phyloP scores from a whole-genome alignment of 2,888 invertebrate species.

The Noctua janthina region DNA sequence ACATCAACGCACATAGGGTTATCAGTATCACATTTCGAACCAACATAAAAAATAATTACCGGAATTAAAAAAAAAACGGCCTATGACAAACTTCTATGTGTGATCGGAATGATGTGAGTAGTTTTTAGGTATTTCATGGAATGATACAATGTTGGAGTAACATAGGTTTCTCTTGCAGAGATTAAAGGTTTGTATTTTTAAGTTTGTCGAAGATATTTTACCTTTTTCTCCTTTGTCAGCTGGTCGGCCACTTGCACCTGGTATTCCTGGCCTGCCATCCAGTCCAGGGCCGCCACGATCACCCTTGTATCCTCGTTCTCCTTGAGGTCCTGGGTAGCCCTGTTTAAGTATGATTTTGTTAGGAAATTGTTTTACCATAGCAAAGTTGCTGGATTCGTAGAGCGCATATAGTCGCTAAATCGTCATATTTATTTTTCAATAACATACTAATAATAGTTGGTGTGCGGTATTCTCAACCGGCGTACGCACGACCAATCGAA shows the following conservation, averaged over 20 bases:
- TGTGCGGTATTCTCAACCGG: too few species aligned
- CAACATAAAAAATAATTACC: neutral
- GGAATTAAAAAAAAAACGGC: too few species aligned
- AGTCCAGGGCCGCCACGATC: slow-evolving; percentile 92
- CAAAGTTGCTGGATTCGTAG: neutral
- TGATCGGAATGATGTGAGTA: neutral
- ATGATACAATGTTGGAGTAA: too few species aligned
- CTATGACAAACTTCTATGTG: too few species aligned
- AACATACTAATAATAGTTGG: too few species aligned
- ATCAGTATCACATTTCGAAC: neutral
- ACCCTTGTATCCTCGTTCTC: slow-evolving; percentile 92
- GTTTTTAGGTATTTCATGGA: too few species aligned
- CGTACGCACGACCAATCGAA: too few species aligned
- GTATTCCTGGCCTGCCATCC: slow-evolving; percentile 92
- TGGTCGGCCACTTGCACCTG: slow-evolving; percentile 89
- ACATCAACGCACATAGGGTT: neutral
- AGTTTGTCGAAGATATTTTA: slow-evolving; percentile 55
- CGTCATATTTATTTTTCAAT: too few species aligned
- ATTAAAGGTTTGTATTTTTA: too few species aligned
- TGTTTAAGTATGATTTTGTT: slow-evolving; percentile 55
- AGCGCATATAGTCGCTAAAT: neutral
- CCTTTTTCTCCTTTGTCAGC: slow-evolving; percentile 94
- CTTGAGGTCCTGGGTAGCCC: slow-evolving; percentile 88
- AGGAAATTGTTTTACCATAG: neutral
- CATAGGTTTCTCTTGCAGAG: too few species aligned